phyloP scores from a whole-genome alignment of 2,113 vertebrate genomes.

The Spheniscus mendiculus region DNA sequence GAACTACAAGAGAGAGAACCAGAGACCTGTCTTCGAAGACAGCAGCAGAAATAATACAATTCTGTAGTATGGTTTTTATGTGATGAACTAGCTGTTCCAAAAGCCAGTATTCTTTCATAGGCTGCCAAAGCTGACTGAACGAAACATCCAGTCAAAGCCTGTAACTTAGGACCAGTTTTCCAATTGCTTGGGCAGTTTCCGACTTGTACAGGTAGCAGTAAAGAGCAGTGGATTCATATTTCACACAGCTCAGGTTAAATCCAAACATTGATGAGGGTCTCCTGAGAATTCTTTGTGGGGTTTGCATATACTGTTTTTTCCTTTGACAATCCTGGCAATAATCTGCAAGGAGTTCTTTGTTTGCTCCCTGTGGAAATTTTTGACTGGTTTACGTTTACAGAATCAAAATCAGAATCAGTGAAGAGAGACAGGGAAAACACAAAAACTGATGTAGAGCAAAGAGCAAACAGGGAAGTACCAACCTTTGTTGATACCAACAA shows the following conservation, averaged over 20 bases:
- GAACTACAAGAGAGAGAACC: neutral
- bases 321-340: neutral
- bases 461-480: neutral
- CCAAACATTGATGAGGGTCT: neutral
- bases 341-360: neutral
- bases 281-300: neutral
- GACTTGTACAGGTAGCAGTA: conserved; percentile 34
- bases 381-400: conserved; percentile 1
- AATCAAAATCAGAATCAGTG: neutral
- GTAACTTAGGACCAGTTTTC: conserved; percentile 7
- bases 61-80: neutral
- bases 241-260: conserved; percentile 7
- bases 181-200: conserved; percentile 17
- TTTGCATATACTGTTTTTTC: neutral
- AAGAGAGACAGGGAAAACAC: neutral
- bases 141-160: conserved; percentile 34
- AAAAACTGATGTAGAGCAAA: neutral
- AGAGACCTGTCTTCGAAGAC: neutral
- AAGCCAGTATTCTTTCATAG: conserved; percentile 2
- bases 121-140: conserved; percentile 43
- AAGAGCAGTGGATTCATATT: conserved; percentile 31
- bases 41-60: conserved; percentile 17
- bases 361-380: neutral
- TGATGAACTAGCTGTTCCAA: conserved; percentile 24
- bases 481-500: neutral